These are phyloP conservation scores for Oscheius sp. DNA, from an alignment of 1,140 invertebrate genomes.

Conservation along the genomic window DNA sequence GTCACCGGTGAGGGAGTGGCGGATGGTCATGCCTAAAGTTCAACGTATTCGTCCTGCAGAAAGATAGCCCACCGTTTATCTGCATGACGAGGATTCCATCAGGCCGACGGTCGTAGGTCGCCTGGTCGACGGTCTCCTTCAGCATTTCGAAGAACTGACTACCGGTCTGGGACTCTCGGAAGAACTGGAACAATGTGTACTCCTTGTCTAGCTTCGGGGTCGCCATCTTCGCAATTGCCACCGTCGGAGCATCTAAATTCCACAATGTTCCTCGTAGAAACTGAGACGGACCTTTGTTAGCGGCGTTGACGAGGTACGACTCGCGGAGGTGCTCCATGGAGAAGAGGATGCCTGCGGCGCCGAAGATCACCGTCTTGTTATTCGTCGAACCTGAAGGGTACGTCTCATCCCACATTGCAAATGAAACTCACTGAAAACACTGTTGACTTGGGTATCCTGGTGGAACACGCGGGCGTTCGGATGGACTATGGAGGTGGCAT, in stretches of 20 bases:
- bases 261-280: background rate
- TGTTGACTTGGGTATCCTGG: slow-evolving; percentile 9
- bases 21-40: background rate
- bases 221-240: slow-evolving; percentile 17
- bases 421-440: slow-evolving; percentile 9
- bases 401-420: background rate
- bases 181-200: slow-evolving; percentile 31
- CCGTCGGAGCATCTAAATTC: slow-evolving; percentile 17
- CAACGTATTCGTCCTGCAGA: background rate
- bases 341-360: slow-evolving; percentile 28
- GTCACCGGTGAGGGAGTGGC: slow-evolving; percentile 13
- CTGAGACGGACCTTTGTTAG: background rate
- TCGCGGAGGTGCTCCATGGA: slow-evolving; percentile 30
- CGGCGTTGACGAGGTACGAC: slow-evolving; percentile 21
- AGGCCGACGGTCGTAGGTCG: slow-evolving; percentile 18
- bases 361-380: slow-evolving; percentile 29
- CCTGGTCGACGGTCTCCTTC: slow-evolving; percentile 18
- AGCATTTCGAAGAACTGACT: background rate
- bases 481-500: slow-evolving; percentile 24
- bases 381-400: slow-evolving; percentile 3
- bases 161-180: slow-evolving; percentile 25
- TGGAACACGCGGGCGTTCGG: slow-evolving; percentile 24
- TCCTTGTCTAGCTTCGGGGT: slow-evolving; percentile 26
- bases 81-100: slow-evolving; percentile 22
- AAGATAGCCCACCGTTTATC: slow-evolving; percentile 14